Evolutionary conservation across 2,888 invertebrate species (phyloP), one percentile per base, ranked within the genome.

Genomic region (Ochlodes sylvanus): DNA sequence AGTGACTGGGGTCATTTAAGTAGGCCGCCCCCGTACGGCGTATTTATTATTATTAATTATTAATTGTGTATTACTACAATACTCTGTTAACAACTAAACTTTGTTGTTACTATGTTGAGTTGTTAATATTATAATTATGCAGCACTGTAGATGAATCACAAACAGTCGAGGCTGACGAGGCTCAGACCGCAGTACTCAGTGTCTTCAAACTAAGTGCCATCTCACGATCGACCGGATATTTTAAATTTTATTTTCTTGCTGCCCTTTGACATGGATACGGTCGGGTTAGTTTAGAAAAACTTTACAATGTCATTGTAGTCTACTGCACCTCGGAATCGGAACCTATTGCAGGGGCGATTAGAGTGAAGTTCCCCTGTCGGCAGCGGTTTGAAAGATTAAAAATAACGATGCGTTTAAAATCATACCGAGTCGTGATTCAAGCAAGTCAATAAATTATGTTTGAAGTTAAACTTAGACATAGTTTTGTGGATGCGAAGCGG

Each of bases 201-300:
- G 10, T 3, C 50, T 6, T 4, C 19, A 0, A 9, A 19, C 50
- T n/a, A n/a, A 52, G 14, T 52, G 27, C 52, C 52, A 27, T 52
- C 52, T 65, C 68, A 65, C 54, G 68, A 52, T 58, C 64, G 57
- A 19, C 57, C 38, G 34, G 7, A 42, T 44, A 58, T 65, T 60
- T 64, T 57, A 54, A 70, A 54, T 58, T 42, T 63, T 64, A 57
- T 68, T 68, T 58, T 27, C 27, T n/a, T 32, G 21, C 55, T 55
- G 38, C 64, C 65, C 68, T 70, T 70, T 68, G 65, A 70, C 70
- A 68, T 58, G 12, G 62, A 62, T 65, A 62, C 62, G 70, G 57
- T 58, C 54, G 52, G 65, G 62, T 61, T 62, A 21, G 10, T 7
- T 34, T 44, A 64, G n/a, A 68, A 63, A 54, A 62, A 62, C 52